Conservation (phyloP, 2,113 vertebrate species). For the Alces alces region DNA sequence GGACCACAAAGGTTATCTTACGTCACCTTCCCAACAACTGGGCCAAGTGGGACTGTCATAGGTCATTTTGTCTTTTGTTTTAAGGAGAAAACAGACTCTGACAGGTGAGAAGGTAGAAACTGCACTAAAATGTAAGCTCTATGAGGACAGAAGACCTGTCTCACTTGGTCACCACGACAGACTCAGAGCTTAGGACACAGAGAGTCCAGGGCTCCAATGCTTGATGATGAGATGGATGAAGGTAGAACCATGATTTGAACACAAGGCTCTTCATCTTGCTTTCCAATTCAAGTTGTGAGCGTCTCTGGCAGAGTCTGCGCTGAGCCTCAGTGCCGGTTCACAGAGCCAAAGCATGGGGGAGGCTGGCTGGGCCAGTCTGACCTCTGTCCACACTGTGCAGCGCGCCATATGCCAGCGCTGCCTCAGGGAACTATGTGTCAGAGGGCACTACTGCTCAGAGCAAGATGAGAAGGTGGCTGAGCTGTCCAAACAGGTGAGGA, state of each 20-base stretch:
- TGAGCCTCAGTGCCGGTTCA: not conserved
- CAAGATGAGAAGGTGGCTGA: not conserved
- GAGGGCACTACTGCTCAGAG: not conserved
- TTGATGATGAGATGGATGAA: not conserved
- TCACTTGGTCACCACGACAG: not conserved
- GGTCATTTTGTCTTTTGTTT: not conserved
- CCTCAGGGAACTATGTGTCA: not conserved
- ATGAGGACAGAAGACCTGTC: not conserved
- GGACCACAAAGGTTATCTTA: not conserved
- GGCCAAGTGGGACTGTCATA: not conserved
- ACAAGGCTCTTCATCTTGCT: not conserved
- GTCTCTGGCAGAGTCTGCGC: not conserved
- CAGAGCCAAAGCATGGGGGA: not conserved
- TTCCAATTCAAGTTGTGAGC: not conserved
- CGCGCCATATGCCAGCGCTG: not conserved
- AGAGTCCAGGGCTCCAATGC: not conserved
- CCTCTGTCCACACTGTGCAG: not conserved
- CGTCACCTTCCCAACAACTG: not conserved
- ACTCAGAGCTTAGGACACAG: not conserved
- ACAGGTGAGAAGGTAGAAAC: not conserved
- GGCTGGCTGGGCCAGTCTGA: not conserved
- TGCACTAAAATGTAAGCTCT: not conserved
- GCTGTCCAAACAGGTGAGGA: not conserved
- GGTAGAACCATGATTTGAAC: not conserved
- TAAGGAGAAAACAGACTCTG: not conserved